A percentile compares a stretch with the other conserved stretches of the same genome.
phyloP scores from a whole-genome alignment of 2,797 vertebrate genomes.

The Acrossocheilus wenchowensis region DNA sequence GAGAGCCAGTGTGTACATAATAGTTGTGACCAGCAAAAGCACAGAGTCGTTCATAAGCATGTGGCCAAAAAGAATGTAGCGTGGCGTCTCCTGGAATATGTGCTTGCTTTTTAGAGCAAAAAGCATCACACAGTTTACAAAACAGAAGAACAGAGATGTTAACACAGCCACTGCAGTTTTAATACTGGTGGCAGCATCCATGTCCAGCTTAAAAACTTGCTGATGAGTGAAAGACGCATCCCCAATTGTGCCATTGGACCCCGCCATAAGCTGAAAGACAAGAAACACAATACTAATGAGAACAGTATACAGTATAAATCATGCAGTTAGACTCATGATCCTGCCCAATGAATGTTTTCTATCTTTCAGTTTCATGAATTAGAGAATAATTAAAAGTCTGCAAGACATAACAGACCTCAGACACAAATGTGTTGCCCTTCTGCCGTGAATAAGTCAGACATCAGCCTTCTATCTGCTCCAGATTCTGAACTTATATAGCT shows the following conservation, averaged over 20 bases:
- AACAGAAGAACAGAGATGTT: constrained; percentile 62
- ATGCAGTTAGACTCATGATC: background rate
- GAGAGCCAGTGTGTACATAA: constrained; percentile 54
- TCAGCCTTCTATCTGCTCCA: background rate
- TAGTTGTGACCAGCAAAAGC: constrained; percentile 48
- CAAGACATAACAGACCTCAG: constrained; percentile 1
- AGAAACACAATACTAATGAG: background rate
- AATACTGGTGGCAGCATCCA: constrained; percentile 7
- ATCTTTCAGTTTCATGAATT: background rate
- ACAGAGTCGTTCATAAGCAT: constrained; percentile 66
- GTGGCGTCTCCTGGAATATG: constrained; percentile 43
- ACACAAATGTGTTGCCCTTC: background rate
- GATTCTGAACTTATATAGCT: constrained; percentile 12
- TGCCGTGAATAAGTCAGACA: background rate
- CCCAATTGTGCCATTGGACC: constrained; percentile 35
- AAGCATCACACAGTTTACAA: constrained; percentile 66
- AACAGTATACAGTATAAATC: background rate
- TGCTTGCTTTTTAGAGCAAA: constrained; percentile 64
- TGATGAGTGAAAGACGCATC: constrained; percentile 26
- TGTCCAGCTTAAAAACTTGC: constrained; percentile 44
- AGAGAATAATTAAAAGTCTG: background rate
- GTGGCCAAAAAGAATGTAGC: constrained; percentile 68
- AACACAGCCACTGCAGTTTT: constrained; percentile 48
- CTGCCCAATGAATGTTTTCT: background rate
- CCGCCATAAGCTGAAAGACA: constrained; percentile 47